Evolutionary conservation across 2,113 vertebrate species (phyloP), one percentile per base, ranked within the genome.

Genomic region (Macaca nemestrina): DNA sequence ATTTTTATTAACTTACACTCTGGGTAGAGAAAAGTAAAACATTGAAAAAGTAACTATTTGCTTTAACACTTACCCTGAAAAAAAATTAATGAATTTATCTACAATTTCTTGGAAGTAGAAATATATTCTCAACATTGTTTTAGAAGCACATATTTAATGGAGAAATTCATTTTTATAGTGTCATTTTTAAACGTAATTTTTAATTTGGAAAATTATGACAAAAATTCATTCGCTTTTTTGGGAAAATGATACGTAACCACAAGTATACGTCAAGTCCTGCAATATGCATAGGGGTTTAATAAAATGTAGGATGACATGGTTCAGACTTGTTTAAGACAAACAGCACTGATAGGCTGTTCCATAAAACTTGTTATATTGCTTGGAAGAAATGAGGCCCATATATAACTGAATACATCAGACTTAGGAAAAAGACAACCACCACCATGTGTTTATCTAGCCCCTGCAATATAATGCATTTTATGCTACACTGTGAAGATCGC

Each of bases 61-160:
- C 40, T 76, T 76, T 93, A 91, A 82, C 7, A 17, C 52, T 86
- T 94, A n/a, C 55, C 93, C 93, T 81, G 30, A 72, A 67, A 95
- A 86, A 50, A 64, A 13, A 87, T 75, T 52, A 12, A 40, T 45
- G 6, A 27, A n/a, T 88, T 82, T 96, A 92, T 7, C 17, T 45
- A 73, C 8, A n/a, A 30, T 88, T 94, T 90, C 72, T 57, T 81
- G 81, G 27, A 10, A 61, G 10, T 22, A 50, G 43, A 96, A 94
- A 57, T 3, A n/a, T 18, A 79, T 61, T 64, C 22, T 55, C 45
- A 55, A 45, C 48, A 3, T 61, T 94, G 40, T 52, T 94, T 70
- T 82, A 6, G 22, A 91, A 59, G 43, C 5, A 52, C 7, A 14
- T 78, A 73, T 32, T 78, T 88, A 88, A 76, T 13, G 13, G 18